phyloP scores from a whole-genome alignment of 1,140 invertebrate species.

The Euglossa dilemma region DNA sequence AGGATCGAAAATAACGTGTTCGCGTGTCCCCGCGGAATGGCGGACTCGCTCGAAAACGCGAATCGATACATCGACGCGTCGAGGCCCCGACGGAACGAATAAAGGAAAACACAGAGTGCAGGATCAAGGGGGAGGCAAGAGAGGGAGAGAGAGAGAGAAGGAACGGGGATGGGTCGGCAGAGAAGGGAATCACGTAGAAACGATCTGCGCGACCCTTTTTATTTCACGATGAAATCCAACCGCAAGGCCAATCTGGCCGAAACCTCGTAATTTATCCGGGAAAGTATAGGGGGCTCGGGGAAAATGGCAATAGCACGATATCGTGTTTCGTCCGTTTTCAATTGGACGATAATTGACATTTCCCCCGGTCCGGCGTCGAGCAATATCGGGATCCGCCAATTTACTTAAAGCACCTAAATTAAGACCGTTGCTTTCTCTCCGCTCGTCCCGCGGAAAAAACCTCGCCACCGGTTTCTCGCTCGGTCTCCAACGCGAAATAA shows the following conservation, averaged over 20 bases:
- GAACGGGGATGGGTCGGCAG: background rate
- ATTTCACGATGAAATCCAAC: slow-evolving; percentile 54
- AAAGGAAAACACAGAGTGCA: slow-evolving; percentile 43
- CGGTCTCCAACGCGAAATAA: background rate
- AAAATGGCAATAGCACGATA: slow-evolving; percentile 38
- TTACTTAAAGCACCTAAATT: slow-evolving; percentile 24
- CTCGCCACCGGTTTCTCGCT: too few species aligned
- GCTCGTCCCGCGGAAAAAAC: too few species aligned
- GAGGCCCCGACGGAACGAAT: slow-evolving; percentile 22
- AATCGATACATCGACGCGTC: slow-evolving; percentile 45
- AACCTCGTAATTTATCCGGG: slow-evolving; percentile 49
- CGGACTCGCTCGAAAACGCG: slow-evolving; percentile 19
- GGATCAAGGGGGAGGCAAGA: too few species aligned
- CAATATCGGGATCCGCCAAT: slow-evolving; percentile 28
- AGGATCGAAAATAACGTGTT: slow-evolving; percentile 16
- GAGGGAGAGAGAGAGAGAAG: background rate
- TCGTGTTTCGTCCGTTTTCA: slow-evolving; percentile 46
- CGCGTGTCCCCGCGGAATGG: slow-evolving; percentile 13
- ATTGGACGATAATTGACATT: slow-evolving; percentile 50
- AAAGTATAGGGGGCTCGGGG: slow-evolving; percentile 39
- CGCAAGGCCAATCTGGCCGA: slow-evolving; percentile 43
- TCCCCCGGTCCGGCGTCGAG: background rate
- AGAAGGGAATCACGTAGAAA: slow-evolving; percentile 21
- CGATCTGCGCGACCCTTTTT: slow-evolving; percentile 47
- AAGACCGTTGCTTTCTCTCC: background rate